Base-by-base conservation (phyloP, 1,140 invertebrate genomes). In the Heliconius himera region DNA sequence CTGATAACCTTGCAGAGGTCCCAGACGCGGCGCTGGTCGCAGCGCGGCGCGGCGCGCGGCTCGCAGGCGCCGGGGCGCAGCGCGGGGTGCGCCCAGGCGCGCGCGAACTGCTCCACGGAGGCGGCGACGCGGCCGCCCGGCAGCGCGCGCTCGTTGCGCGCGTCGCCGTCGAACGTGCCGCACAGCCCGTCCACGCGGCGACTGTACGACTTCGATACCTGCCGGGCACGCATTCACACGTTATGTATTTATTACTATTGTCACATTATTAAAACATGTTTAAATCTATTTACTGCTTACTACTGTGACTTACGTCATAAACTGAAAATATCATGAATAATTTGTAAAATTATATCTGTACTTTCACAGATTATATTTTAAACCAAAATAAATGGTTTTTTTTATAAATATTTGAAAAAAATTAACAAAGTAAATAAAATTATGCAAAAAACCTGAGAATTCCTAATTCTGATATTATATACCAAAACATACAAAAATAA, bases 141-240 rank as follows among this genome's bases (percentile, higher is more conserved):
- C 79, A 96, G 95, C 16, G 96, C 94, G 72, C 96, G 96, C 86
- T 98, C 97, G 88, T 98, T 97, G 33, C 84, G 81, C 0, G 90
- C 77, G 41, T 96, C 91, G 1, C 96, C 96, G 90, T 97, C 97
- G 87, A 96, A 97, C 77, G 95, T 96, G 5, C 98, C 98, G 85
- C 98, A 98, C 1, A 98, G 86, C 1, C 98, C 97, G 85, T 97
- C 97, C 0, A 98, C 96, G 73, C 95, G 91, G 3, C 95, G 93
- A 46, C 91, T 84, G 51, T 96, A 94, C 82, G 95, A 95, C n/a
- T 95, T 95, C 0, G 95, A 95, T 1, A 93, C 87, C 94, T 95
- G 75, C 70, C 11, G 22, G 26, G 1, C 5, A 22, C 11, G 20
- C 1, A 54, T 18, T 51, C 4, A 51, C 13, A 51, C 38, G 38